Evolutionary conservation across 2,797 vertebrate genomes (phyloP).

Genomic region (Rhadinocentrus ornatus): DNA sequence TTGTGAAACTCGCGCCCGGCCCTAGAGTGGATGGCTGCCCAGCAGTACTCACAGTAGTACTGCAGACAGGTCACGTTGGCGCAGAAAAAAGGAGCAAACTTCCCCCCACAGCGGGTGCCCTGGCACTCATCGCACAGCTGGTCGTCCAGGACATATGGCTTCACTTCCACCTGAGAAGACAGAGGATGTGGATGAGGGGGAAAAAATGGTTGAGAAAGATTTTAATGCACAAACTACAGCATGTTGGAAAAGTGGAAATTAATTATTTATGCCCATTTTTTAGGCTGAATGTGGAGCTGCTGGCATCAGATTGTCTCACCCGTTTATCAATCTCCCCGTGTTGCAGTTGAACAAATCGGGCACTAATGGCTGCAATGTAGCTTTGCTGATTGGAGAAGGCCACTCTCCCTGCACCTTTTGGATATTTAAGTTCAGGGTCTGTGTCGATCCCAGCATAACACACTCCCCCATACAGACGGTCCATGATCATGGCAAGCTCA

Average conservation of each 20-base stretch:
- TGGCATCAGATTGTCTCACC: constrained; percentile 82
- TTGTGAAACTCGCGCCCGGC: constrained; percentile 99
- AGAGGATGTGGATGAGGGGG: not conserved
- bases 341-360: constrained; percentile 99
- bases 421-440: constrained; percentile 98
- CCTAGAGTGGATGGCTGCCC: constrained; percentile 99
- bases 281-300: constrained; percentile 10
- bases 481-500: constrained; percentile 99
- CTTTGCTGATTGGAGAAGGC: constrained; percentile 99
- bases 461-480: constrained; percentile 96
- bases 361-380: constrained; percentile 99
- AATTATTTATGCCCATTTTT: constrained; percentile 38
- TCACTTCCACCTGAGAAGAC: constrained; percentile 96
- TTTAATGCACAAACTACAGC: not conserved
- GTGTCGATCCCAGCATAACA: constrained; percentile 99
- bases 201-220: constrained; percentile 16
- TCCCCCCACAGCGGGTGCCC: constrained; percentile 98
- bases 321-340: constrained; percentile 99
- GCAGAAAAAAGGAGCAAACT: constrained; percentile 99
- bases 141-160: constrained; percentile 99
- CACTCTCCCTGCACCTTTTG: constrained; percentile 97
- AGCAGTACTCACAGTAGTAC: constrained; percentile 99
- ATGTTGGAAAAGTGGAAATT: constrained; percentile 9
- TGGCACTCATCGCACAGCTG: constrained; percentile 99
- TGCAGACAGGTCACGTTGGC: constrained; percentile 99